Evolutionary conservation across 2,888 invertebrate genomes (phyloP).

Genomic region (Stegana nigrithorax): DNA sequence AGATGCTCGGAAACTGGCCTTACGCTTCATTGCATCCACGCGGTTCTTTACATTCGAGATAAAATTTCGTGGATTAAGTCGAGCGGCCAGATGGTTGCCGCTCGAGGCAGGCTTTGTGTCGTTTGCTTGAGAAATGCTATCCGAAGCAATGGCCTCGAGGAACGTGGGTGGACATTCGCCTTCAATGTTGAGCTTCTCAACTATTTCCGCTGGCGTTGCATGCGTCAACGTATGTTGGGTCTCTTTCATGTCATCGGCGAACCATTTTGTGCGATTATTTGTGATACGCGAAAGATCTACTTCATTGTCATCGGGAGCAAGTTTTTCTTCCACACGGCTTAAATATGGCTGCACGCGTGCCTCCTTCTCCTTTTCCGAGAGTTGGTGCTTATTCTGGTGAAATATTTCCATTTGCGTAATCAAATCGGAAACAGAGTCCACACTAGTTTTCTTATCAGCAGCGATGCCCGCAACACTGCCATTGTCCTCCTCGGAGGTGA

Average conservation of each 20-base stretch:
- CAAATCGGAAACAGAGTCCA: conserved; percentile 26
- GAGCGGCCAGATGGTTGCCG: conserved; percentile 45
- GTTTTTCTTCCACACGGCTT: conserved; percentile 42
- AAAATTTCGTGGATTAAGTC: conserved; percentile 58
- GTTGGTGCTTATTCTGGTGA: conserved; percentile 63
- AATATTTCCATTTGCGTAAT: conserved; percentile 51
- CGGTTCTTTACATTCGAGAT: conserved; percentile 64
- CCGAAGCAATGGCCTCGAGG: conserved; percentile 61
- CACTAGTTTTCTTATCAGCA: conserved; percentile 24
- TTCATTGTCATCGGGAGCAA: conserved; percentile 9
- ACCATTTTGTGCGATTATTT: conserved; percentile 65
- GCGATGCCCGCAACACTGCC: conserved; percentile 36
- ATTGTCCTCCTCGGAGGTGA: conserved; percentile 69
- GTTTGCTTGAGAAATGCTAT: conserved; percentile 23
- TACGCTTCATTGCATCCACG: conserved; percentile 65
- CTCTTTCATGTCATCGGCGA: conserved; percentile 15
- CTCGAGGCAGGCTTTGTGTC: neutral
- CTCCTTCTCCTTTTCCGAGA: conserved; percentile 37
- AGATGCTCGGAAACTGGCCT: conserved; percentile 59
- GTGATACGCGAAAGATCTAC: conserved; percentile 53
- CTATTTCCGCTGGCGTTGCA: conserved; percentile 7
- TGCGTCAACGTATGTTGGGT: neutral
- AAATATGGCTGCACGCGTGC: conserved; percentile 47
- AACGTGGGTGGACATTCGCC: conserved; percentile 67
- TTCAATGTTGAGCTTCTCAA: conserved; percentile 43